Conservation (phyloP, 2,888 invertebrate genomes). For the Meganola albula region DNA sequence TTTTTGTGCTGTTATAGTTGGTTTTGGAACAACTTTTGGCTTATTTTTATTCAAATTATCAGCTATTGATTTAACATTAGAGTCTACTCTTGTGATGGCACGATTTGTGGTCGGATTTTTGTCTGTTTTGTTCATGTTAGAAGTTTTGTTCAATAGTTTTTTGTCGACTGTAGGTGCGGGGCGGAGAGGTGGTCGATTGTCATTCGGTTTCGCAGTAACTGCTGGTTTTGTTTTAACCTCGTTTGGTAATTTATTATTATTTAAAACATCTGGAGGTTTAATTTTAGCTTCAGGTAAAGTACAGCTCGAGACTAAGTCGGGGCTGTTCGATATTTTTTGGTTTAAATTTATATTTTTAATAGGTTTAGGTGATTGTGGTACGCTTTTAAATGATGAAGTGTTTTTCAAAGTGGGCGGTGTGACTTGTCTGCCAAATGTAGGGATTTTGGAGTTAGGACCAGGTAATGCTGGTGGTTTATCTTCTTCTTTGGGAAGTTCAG, state of each 20-base stretch:
- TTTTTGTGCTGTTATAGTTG: conserved; percentile 43
- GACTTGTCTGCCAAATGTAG: conserved; percentile 63
- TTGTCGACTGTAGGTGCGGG: conserved; percentile 59
- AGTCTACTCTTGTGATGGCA: conserved; percentile 57
- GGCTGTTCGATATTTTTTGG: conserved; percentile 77
- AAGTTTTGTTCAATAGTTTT: conserved; percentile 48
- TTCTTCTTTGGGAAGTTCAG: conserved; percentile 43
- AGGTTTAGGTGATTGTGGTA: conserved; percentile 60
- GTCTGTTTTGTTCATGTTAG: conserved; percentile 48
- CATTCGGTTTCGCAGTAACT: conserved; percentile 57
- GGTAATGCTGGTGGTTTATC: conserved; percentile 61
- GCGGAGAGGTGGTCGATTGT: conserved; percentile 58
- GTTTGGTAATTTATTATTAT: conserved; percentile 63
- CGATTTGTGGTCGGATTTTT: conserved; percentile 51
- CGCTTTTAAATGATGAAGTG: conserved; percentile 59
- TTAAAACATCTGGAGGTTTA: conserved; percentile 81
- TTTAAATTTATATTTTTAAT: conserved; percentile 45
- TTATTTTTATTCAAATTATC: conserved; percentile 69
- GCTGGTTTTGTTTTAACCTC: conserved; percentile 63
- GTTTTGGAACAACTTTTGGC: conserved; percentile 69
- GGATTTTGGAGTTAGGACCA: conserved; percentile 66
- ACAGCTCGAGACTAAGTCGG: conserved; percentile 85
- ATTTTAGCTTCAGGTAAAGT: conserved; percentile 69
- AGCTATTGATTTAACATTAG: conserved; percentile 63
- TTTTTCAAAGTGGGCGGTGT: conserved; percentile 72